Conservation (phyloP, 2,888 invertebrate species). For the Tetanocera ferruginea region DNA sequence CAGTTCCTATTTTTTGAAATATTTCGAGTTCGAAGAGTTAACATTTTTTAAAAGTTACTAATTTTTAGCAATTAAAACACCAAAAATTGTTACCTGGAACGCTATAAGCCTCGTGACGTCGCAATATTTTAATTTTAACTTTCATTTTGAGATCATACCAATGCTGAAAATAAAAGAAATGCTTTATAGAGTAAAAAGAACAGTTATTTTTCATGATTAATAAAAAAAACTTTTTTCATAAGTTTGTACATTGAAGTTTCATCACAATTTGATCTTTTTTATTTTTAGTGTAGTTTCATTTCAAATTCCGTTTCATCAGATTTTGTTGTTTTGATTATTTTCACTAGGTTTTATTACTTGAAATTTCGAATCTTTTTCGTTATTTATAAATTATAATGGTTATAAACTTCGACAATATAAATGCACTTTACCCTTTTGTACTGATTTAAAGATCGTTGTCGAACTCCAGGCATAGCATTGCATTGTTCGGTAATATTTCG, state of each 20-base stretch:
- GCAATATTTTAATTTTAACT: conserved; percentile 20
- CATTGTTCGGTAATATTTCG: conserved; percentile 15
- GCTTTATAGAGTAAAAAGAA: background rate
- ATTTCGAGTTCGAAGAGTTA: background rate
- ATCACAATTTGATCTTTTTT: too few species aligned
- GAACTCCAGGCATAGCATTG: background rate
- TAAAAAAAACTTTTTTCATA: background rate
- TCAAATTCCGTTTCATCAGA: too few species aligned
- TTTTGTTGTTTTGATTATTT: too few species aligned
- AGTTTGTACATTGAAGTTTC: too few species aligned
- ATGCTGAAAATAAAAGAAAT: conserved; percentile 8
- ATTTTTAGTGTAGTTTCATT: too few species aligned
- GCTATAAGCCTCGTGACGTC: conserved; percentile 11
- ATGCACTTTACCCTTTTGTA: conserved; percentile 16
- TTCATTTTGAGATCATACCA: conserved; percentile 30
- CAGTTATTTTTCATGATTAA: background rate
- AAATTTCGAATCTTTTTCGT: too few species aligned
- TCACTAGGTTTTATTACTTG: too few species aligned
- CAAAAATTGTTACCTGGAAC: conserved; percentile 1
- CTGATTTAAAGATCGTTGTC: background rate
- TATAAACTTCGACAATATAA: too few species aligned
- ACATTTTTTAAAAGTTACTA: too few species aligned
- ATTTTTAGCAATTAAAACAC: background rate
- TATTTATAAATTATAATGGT: too few species aligned
- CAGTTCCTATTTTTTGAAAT: background rate